Conservation (phyloP, 2,113 vertebrate species). For the Tonatia bakeri region DNA sequence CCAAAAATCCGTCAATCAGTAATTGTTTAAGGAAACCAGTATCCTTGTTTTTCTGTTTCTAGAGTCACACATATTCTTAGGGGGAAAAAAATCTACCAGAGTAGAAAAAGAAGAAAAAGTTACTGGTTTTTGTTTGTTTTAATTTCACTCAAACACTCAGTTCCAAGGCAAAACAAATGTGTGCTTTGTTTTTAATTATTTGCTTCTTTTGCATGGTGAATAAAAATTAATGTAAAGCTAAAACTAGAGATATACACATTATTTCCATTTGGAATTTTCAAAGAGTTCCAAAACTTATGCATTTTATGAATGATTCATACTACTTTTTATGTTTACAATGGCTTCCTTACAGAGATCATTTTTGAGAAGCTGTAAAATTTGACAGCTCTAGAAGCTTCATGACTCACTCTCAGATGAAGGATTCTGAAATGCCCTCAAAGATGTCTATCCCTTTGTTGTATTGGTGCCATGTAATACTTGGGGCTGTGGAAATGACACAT, state of each 20-base stretch:
- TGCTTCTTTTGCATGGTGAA: background rate
- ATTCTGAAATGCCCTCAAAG: background rate
- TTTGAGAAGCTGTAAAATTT: background rate
- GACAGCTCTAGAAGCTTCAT: background rate
- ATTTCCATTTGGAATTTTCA: background rate
- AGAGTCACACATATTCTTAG: background rate
- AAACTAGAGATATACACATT: background rate
- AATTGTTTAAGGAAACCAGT: background rate
- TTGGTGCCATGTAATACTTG: background rate
- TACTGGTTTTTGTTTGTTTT: background rate
- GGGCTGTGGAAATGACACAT: background rate
- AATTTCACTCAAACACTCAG: background rate
- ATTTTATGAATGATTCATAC: background rate
- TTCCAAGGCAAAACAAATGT: background rate
- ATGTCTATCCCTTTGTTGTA: background rate
- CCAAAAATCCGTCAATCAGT: background rate
- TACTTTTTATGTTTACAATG: background rate
- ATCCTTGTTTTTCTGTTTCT: background rate
- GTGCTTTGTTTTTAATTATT: background rate
- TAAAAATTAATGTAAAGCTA: background rate
- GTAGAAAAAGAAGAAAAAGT: background rate
- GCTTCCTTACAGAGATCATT: background rate
- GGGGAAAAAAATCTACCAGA: background rate
- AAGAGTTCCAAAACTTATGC: background rate
- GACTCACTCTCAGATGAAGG: background rate